Conservation (phyloP, 2,113 vertebrate species). For the Crotalus tigris region DNA sequence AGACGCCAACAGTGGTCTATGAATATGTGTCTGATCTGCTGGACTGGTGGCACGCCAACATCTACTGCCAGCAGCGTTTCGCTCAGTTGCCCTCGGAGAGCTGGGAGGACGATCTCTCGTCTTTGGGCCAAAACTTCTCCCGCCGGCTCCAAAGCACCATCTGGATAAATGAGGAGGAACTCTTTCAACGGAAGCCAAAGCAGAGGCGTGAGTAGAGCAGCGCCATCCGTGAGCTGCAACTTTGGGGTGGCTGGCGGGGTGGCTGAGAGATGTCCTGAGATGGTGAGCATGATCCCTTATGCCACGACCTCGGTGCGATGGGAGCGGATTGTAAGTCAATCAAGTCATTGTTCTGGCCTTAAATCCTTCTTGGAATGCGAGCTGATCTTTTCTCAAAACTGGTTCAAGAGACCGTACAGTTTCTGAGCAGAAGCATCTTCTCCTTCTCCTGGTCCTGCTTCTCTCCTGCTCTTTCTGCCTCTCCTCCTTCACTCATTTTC, state of each 20-base stretch:
- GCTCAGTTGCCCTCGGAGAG: constrained; percentile 64
- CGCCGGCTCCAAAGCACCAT: constrained; percentile 51
- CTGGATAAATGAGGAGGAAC: constrained; percentile 70
- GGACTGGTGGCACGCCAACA: constrained; percentile 74
- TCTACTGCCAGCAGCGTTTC: constrained; percentile 76
- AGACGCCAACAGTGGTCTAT: constrained; percentile 65
- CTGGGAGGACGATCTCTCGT: constrained; percentile 17
- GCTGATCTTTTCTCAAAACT: not conserved
- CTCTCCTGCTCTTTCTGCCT: not conserved
- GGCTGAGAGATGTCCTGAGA: not conserved
- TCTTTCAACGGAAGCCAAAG: constrained; percentile 18
- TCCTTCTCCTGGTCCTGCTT: not conserved
- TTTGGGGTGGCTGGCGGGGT: not conserved
- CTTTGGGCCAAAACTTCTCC: constrained; percentile 52
- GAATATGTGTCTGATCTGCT: constrained; percentile 71
- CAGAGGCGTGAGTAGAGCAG: constrained; percentile 60
- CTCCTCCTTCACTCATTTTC: too few species aligned
- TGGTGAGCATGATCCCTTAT: not conserved
- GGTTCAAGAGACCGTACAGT: not conserved
- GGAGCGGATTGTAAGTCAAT: not conserved
- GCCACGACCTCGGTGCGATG: accelerated
- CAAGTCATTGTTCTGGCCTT: not conserved
- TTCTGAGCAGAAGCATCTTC: not conserved
- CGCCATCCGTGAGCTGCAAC: accelerated
- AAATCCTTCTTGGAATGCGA: not conserved